Percentiles rank a stretch among this genome's conserved stretches.
phyloP scores from a whole-genome alignment of 2,113 vertebrate species.

The Cavia aperea region DNA sequence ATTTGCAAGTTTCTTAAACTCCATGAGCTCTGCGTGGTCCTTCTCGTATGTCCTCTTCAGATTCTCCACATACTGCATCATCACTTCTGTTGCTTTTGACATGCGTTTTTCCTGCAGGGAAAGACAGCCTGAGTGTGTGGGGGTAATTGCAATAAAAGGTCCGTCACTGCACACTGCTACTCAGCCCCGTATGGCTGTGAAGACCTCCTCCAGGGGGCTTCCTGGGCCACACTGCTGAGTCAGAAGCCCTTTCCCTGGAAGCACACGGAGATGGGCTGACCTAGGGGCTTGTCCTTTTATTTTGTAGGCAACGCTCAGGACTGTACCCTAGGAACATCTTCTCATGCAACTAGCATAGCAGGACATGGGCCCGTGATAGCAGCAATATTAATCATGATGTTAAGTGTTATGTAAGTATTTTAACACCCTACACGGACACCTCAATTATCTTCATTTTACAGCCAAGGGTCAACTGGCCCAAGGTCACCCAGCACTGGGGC shows the following conservation, averaged over 20 bases:
- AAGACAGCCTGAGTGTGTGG: not conserved
- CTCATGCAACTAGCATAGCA: not conserved
- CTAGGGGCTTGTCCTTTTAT: not conserved
- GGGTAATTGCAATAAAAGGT: not conserved
- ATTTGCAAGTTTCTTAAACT: slow-evolving; percentile 97
- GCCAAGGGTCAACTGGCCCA: not conserved
- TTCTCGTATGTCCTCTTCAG: slow-evolving; percentile 97
- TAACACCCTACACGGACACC: not conserved
- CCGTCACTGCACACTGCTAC: not conserved
- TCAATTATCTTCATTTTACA: not conserved
- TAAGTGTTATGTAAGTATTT: not conserved
- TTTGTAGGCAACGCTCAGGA: not conserved
- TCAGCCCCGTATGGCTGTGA: no score
- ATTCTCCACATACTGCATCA: slow-evolving; percentile 99
- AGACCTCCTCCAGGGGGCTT: not conserved
- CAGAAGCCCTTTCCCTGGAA: not conserved
- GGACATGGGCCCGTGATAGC: fast-evolving
- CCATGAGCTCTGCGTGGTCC: slow-evolving; percentile 94
- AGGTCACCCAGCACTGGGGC: not conserved
- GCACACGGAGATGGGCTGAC: not conserved
- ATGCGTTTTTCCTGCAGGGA: slow-evolving; percentile 91
- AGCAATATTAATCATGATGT: not conserved
- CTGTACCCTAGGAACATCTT: not conserved
- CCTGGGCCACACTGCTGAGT: slow-evolving; percentile 39
- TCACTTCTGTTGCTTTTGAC: slow-evolving; percentile 97